Evolutionary conservation across 2,888 invertebrate genomes (phyloP).

Genomic region (Eupithecia exiguata): DNA sequence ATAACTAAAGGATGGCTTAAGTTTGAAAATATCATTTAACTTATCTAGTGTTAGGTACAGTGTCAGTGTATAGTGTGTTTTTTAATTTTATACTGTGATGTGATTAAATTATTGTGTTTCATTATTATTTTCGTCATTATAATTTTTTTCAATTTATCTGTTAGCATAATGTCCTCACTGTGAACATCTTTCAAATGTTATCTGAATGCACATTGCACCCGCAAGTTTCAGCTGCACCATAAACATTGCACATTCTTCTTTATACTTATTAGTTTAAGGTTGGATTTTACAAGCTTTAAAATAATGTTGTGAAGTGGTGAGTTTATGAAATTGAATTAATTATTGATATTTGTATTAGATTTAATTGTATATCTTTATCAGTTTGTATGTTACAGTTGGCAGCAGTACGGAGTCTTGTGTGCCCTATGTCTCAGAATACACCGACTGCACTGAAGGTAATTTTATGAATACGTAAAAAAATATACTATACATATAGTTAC

Average conservation of each 20-base stretch:
- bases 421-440: slow-evolving; percentile 69
- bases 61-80: slow-evolving; percentile 27
- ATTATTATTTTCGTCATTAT: slow-evolving; percentile 8
- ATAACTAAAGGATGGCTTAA: background rate
- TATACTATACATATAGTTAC: background rate
- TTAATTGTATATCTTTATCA: background rate
- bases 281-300: background rate
- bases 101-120: slow-evolving; percentile 23
- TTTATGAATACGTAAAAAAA: background rate
- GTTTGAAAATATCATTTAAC: background rate
- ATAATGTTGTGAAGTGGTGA: background rate
- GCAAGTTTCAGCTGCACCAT: slow-evolving; percentile 37
- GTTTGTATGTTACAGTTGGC: slow-evolving; percentile 61
- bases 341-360: background rate
- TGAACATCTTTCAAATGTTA: background rate
- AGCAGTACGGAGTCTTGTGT: slow-evolving; percentile 54
- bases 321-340: background rate
- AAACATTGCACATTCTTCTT: slow-evolving; percentile 21
- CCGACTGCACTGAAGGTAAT: slow-evolving; percentile 70
- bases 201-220: slow-evolving; percentile 29
- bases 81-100: slow-evolving; percentile 44
- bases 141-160: slow-evolving; percentile 2
- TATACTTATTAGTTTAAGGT: background rate
- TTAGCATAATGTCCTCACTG: background rate
- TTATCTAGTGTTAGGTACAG: background rate